Evolutionary conservation across 2,113 vertebrate genomes (phyloP).

Genomic region (Haemorhous mexicanus): DNA sequence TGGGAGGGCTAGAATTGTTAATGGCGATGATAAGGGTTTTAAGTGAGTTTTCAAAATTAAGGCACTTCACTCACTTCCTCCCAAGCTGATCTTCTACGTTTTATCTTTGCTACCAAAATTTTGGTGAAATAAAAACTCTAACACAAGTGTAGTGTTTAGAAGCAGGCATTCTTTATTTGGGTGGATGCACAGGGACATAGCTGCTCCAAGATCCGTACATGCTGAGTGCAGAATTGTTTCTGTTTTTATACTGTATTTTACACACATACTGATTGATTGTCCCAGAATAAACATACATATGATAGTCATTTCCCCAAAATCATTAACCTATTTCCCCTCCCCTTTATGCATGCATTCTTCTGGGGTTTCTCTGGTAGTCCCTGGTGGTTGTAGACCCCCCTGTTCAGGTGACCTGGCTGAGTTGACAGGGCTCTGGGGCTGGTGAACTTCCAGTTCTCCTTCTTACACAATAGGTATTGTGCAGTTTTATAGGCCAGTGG

Average conservation of each 20-base stretch:
- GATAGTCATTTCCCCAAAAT: background rate
- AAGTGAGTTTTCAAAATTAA: background rate
- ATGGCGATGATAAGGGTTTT: background rate
- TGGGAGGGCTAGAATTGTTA: background rate
- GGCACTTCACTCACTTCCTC: background rate
- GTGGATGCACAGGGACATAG: no score
- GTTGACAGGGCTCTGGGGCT: background rate
- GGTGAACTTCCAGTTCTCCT: background rate
- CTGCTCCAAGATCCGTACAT: background rate
- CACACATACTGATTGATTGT: background rate
- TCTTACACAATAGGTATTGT: background rate
- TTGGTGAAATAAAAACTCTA: background rate
- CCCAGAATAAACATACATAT: background rate
- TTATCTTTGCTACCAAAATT: background rate
- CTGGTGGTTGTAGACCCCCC: rapidly evolving
- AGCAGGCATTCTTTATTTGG: background rate
- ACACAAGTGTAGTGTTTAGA: background rate
- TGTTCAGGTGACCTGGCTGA: background rate
- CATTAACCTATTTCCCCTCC: background rate
- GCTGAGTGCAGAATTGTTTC: background rate
- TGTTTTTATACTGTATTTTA: background rate
- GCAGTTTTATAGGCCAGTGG: background rate
- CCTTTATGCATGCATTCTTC: rapidly evolving
- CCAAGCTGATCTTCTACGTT: background rate
- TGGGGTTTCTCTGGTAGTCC: background rate